Evolutionary conservation across 2,888 invertebrate species (phyloP).

Genomic region (Venusia cambrica): DNA sequence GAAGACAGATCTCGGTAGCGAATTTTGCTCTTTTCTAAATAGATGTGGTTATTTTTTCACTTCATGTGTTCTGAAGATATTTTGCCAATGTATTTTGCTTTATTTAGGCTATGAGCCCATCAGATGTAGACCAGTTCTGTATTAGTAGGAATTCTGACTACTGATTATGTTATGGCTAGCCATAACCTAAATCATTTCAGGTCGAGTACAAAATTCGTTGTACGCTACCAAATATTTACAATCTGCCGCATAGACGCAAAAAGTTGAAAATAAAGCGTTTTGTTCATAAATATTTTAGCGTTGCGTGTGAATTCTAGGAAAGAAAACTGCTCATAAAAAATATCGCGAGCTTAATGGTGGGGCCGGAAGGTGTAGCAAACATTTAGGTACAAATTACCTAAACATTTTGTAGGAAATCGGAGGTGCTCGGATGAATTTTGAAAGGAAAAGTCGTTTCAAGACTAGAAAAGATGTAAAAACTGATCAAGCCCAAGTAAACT

Average conservation of each 20-base stretch:
- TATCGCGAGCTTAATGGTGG: constrained; percentile 20
- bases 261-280: constrained; percentile 1
- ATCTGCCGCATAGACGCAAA: constrained; percentile 4
- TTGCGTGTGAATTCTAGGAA: constrained; percentile 25
- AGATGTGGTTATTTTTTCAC: too few species aligned
- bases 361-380: constrained; percentile 10
- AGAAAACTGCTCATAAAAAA: constrained; percentile 22
- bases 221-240: constrained; percentile 1
- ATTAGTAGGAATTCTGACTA: too few species aligned
- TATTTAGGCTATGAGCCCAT: too few species aligned
- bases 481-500: too few species aligned
- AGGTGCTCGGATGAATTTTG: too few species aligned
- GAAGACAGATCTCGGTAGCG: too few species aligned
- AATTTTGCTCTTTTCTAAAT: too few species aligned
- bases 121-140: too few species aligned
- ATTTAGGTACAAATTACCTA: constrained; percentile 10
- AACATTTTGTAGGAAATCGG: constrained; percentile 1
- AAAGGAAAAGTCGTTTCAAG: too few species aligned
- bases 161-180: not conserved
- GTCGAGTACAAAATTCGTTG: not conserved
- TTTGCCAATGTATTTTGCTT: too few species aligned
- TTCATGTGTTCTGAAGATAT: too few species aligned
- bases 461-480: too few species aligned
- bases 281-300: constrained; percentile 8
- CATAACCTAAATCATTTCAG: constrained; percentile 1